Evolutionary conservation across 2,797 vertebrate species (phyloP), one percentile per base, ranked within the genome.

Genomic region (Picus viridis): DNA sequence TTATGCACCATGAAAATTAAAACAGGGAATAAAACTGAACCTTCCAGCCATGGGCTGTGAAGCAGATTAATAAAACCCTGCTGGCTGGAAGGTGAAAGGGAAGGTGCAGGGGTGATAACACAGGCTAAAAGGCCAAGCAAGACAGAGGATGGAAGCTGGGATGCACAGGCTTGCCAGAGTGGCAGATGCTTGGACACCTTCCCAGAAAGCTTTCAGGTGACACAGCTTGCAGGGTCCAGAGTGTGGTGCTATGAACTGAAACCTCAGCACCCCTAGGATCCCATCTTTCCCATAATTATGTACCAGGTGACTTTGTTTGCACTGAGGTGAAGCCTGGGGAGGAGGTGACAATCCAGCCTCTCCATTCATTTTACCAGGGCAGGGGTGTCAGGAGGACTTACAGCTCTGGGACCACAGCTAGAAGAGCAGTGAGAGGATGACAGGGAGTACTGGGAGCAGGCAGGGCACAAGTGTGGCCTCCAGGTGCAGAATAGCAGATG

Each of bases 1-100:
- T 97, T 96, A 97, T 96, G 93, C 91, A 64, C 93, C 93, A 65
- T 95, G 94, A 93, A 97, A 95, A 96, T 97, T 96, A 96, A 96
- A 95, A 92, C 11, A 45, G 81, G 91, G 92, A 93, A 93, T 97
- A 95, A 95, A 97, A 68, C 68, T 94, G 83, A 92, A 61, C 86
- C 89, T 92, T 92, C 74, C 86, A 89, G 84, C 86, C 88, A 58
- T 26, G 68, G 92, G 86, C 82, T 94, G 88, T 0, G 15, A 92
- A 95, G 94, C 82, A 85, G 89, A 88, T 93, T 89, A 95, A 92
- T 96, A 95, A 95, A 97, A 90, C 49, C 64, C 72, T 57, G 16
- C 74, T 57, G 74, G 53, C 41, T 89, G 58, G 68, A 90, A 83
- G 82, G 71, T 80, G 76, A 64, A 89, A 92, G 77, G 68, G n/a